A percentile compares a stretch with the other conserved stretches of the same genome.
phyloP scores from a whole-genome alignment of 30 jellyfish, hydroid and myxozoan species.

The Clytia hemisphaerica region DNA sequence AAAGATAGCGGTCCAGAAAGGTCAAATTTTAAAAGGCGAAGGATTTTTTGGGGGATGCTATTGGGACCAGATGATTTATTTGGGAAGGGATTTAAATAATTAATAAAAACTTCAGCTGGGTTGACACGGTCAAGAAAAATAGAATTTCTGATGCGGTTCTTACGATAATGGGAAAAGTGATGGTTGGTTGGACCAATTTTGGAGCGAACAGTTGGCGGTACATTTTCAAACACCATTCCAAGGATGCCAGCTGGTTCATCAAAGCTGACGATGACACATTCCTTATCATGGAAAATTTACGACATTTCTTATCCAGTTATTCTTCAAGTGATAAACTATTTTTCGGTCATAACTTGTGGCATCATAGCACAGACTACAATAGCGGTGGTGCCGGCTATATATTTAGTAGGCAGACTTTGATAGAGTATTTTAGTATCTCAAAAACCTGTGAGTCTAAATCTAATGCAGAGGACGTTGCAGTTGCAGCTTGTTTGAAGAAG shows the following conservation, averaged over 20 bases:
- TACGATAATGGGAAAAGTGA: too few relatives aligned
- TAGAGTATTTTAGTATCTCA: conserved; percentile 37
- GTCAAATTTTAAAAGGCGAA: too few relatives aligned
- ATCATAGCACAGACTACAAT: conserved; percentile 88
- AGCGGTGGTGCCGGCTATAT: conserved; percentile 99
- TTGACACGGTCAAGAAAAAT: too few relatives aligned
- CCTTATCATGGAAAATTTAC: conserved; percentile 72
- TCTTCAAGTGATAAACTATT: conserved; percentile 56
- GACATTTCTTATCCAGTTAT: conserved; percentile 55
- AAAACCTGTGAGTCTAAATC: conserved; percentile 54
- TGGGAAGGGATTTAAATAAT: too few relatives aligned
- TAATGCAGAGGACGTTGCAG: conserved; percentile 86
- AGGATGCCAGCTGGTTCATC: conserved; percentile 94
- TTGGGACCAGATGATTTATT: too few relatives aligned
- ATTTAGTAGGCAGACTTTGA: conserved; percentile 54
- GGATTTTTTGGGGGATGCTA: too few relatives aligned
- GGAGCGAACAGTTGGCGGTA: too few relatives aligned
- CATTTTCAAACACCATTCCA: conserved; percentile 51
- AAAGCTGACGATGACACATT: conserved; percentile 98
- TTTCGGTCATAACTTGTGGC: conserved; percentile 84
- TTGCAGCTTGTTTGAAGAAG: conserved; percentile 68
- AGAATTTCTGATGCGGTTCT: too few relatives aligned
- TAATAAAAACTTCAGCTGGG: too few relatives aligned
- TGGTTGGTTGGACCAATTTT: too few relatives aligned
- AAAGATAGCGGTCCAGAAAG: too few relatives aligned